Conservation (phyloP, 2,888 invertebrate species). For the Spodoptera exigua region DNA sequence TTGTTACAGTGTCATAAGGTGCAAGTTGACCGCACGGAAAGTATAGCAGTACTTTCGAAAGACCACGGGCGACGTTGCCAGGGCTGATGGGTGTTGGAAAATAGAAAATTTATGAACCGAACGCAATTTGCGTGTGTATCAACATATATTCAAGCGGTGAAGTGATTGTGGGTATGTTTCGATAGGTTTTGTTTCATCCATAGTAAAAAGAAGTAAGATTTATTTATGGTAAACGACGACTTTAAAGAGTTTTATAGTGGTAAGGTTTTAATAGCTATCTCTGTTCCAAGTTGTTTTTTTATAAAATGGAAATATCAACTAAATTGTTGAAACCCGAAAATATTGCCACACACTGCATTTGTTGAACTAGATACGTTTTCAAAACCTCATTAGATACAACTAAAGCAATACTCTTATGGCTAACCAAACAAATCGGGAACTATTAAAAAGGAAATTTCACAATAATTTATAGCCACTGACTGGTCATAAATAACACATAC, state of each 20-base stretch:
- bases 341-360: too few relatives aligned
- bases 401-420: slow-evolving; percentile 9
- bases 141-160: slow-evolving; percentile 3
- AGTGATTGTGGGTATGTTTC: too few relatives aligned
- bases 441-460: slow-evolving; percentile 35
- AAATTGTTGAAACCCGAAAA: too few relatives aligned
- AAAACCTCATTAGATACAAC: too few relatives aligned
- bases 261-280: too few relatives aligned
- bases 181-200: too few relatives aligned
- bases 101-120: slow-evolving; percentile 42
- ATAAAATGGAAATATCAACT: too few relatives aligned
- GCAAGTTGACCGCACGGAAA: slow-evolving; percentile 41
- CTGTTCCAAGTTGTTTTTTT: too few relatives aligned
- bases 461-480: slow-evolving; percentile 15
- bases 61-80: slow-evolving; percentile 61
- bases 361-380: too few relatives aligned
- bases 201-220: too few relatives aligned
- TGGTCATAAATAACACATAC: slow-evolving; percentile 43
- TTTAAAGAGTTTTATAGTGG: too few relatives aligned
- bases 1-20: slow-evolving; percentile 51
- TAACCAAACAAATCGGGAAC: slow-evolving; percentile 6
- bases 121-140: slow-evolving; percentile 20
- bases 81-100: slow-evolving; percentile 50
- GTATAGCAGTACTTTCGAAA: slow-evolving; percentile 75
- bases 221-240: too few relatives aligned